Evolutionary conservation across 1,140 invertebrate species (phyloP), one percentile per base, ranked within the genome.

Genomic region (Neodiprion virginianus): DNA sequence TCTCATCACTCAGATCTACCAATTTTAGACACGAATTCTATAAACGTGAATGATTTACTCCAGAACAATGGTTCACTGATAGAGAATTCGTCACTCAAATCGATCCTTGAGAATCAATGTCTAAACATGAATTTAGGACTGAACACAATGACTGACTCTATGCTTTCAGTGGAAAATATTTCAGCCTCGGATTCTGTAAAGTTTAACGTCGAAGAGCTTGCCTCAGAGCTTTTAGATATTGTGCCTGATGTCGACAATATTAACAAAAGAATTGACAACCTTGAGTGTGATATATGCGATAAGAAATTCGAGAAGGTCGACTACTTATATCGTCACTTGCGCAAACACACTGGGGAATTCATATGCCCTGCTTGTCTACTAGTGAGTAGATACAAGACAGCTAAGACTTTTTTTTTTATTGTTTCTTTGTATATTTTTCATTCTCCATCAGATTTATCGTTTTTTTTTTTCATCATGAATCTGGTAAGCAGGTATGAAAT

Each of bases 301-400:
- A 88, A 89, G 74, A 79, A 80, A 48, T 90, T 89, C 79, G 79
- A 81, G 17, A 85, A 82, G 23, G 80, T 81, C 10, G 84, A 86
- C 72, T 88, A 88, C 77, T 74, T 90, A 12, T 87, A 86, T 76
- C 83, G 89, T 0, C 89, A 90, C 80, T 82, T 89, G 77, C 82
- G 87, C 12, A 88, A 86, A 77, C 89, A 90, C 74, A 89, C 88
- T 7, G 87, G 87, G 47, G 86, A 89, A 67, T 87, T 86, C 75
- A 84, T 85, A 67, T 90, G 88, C 72, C 65, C 79, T 14, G 48
- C 72, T 50, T 84, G 83, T 74, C 72, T 79, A 23, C 72, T 73
- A 17, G 82, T 83, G 78, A 69, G 73, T 68, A 7, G 12, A 47
- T 48, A 12, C 7, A 12, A 69, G 11, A 5, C 11, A 69, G 67